Evolutionary conservation across 2,113 vertebrate genomes (phyloP).

Genomic region (Pseudopodoces humilis): DNA sequence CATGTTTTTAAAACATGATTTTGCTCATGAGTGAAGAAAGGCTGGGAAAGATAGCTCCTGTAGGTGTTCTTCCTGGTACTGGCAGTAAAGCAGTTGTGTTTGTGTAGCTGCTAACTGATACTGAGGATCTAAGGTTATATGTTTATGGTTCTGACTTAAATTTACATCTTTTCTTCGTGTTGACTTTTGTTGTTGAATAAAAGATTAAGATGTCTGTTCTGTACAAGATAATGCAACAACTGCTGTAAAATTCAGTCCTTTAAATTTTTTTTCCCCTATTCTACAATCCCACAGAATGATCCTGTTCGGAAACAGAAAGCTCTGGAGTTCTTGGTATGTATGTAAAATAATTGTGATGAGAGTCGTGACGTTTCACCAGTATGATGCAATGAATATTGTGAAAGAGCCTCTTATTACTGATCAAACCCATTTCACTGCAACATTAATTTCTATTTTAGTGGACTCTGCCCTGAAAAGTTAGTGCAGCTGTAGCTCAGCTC

Average conservation of each 20-base stretch:
- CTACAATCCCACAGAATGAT: constrained; percentile 26
- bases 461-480: not conserved
- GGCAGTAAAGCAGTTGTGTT: not conserved
- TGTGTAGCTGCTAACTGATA: not conserved
- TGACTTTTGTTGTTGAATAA: not conserved
- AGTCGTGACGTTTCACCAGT: not conserved
- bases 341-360: not conserved
- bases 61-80: not conserved
- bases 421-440: not conserved
- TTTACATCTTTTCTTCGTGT: not conserved
- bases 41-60: not conserved
- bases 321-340: constrained; percentile 58
- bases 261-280: not conserved
- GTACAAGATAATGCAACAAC: not conserved
- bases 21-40: not conserved
- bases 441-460: not conserved
- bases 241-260: not conserved
- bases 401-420: not conserved
- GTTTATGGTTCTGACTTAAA: not conserved
- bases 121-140: not conserved
- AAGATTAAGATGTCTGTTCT: not conserved
- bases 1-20: not conserved
- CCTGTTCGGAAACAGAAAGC: constrained; percentile 55
- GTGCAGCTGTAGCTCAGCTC: not conserved
- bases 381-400: not conserved